Percentiles rank a stretch among this genome's conserved stretches.
Evolutionary conservation across 2,888 invertebrate genomes (phyloP).

Genomic region (Agonopterix alstromeriana): DNA sequence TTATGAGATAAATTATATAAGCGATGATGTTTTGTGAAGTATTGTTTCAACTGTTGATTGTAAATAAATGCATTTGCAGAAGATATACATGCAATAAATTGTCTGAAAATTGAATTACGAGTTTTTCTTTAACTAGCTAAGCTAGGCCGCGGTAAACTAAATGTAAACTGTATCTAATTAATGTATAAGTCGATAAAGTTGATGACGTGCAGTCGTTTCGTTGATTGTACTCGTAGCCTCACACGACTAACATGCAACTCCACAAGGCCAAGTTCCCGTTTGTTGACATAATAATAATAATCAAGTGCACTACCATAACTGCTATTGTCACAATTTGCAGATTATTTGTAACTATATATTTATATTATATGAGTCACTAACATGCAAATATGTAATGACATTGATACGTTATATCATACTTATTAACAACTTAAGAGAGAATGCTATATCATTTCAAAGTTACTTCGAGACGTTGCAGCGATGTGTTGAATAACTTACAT

Average conservation of each 20-base stretch:
- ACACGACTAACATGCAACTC: constrained; percentile 75
- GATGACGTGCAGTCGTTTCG: constrained; percentile 71
- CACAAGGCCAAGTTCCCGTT: constrained; percentile 77
- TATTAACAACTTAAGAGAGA: constrained; percentile 62
- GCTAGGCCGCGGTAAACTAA: constrained; percentile 40
- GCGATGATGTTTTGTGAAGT: constrained; percentile 60
- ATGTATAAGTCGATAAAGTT: constrained; percentile 55
- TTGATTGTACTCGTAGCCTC: constrained; percentile 54
- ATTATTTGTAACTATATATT: constrained; percentile 74
- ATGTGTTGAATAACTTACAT: constrained; percentile 71
- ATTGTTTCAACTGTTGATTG: constrained; percentile 71
- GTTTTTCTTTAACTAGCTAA: constrained; percentile 57
- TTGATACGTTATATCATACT: constrained; percentile 55
- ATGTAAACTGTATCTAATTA: constrained; percentile 14
- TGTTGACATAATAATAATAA: constrained; percentile 67
- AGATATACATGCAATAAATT: constrained; percentile 72
- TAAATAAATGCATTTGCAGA: constrained; percentile 75
- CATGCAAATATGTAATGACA: constrained; percentile 76
- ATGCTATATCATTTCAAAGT: constrained; percentile 56
- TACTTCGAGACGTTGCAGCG: constrained; percentile 43
- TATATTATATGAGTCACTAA: constrained; percentile 77
- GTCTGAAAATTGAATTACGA: constrained; percentile 61
- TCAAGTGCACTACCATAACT: constrained; percentile 73
- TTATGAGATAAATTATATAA: constrained; percentile 49
- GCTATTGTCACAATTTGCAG: constrained; percentile 70